phyloP scores from a whole-genome alignment of 2,888 invertebrate genomes.

The Tanypteryx hageni region DNA sequence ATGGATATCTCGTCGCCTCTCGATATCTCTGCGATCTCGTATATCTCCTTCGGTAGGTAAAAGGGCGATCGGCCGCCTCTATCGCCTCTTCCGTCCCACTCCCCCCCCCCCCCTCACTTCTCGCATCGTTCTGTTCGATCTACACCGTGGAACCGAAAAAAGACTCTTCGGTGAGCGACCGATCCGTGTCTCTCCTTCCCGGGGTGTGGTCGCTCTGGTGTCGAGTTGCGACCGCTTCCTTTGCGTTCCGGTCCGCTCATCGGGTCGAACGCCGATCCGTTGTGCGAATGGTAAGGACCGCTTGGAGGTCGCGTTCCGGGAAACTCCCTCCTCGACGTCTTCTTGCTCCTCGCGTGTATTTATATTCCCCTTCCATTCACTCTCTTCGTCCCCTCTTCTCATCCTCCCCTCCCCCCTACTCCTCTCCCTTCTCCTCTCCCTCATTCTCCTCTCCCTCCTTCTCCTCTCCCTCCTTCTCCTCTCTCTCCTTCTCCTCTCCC shows the following conservation, averaged over 20 bases:
- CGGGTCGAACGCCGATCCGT: not conserved
- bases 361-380: too few species aligned
- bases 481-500: not conserved
- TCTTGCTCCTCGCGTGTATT: too few species aligned
- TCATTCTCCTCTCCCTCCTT: not conserved
- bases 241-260: not conserved
- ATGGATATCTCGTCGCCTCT: not conserved
- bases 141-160: not conserved
- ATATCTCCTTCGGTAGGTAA: not conserved
- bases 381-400: not conserved
- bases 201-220: constrained; percentile 27
- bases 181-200: not conserved
- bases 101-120: not conserved
- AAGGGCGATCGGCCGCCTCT: constrained; percentile 1
- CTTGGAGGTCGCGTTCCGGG: too few species aligned
- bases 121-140: not conserved
- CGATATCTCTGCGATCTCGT: constrained; percentile 17
- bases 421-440: not conserved
- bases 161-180: not conserved
- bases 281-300: not conserved
- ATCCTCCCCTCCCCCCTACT: not conserved
- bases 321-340: too few species aligned
- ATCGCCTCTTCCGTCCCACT: too few species aligned
- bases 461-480: too few species aligned
- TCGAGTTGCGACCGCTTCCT: too few species aligned